These are phyloP conservation scores for rat (Rattus norvegicus) DNA, from an alignment of 2,113 vertebrate genomes.

Conservation along the genomic window GRCr8 NC_086033.1:95543001-95543500, in stretches of 20 bases:
- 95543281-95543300: background rate
- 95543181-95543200: constrained; percentile 41
- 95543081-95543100: background rate
- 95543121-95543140: constrained; percentile 57
- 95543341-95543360: background rate
- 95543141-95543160: background rate
- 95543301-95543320: constrained; percentile 5
- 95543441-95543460: no score
- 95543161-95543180: constrained; percentile 33
- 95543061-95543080: background rate
- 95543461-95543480: background rate
- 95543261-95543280: constrained; percentile 18
- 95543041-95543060: background rate
- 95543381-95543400: background rate
- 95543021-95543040: background rate
- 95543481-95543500: background rate
- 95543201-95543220: constrained; percentile 53
- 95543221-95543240: background rate
- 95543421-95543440: no score
- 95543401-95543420: background rate
- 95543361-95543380: constrained; percentile 20
- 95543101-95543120: constrained; percentile 13
- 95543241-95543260: constrained; percentile 53
- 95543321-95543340: background rate
- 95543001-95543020: background rate